phyloP scores from a whole-genome alignment of 2,888 invertebrate species.

The Oegoconia quadripuncta region DNA sequence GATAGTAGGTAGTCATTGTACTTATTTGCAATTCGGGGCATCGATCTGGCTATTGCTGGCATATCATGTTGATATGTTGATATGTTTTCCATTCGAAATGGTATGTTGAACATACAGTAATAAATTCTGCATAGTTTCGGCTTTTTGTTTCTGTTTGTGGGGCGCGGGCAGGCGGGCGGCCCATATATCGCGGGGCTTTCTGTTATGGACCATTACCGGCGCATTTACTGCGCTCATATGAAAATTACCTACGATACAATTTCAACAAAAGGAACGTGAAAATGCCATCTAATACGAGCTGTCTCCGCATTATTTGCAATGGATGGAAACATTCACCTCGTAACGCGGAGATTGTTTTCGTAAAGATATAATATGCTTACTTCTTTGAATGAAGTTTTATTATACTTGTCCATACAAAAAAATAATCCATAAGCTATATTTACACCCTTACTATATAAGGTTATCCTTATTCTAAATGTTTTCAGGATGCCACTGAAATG shows the following conservation, averaged over 20 bases:
- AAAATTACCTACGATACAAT: constrained; percentile 55
- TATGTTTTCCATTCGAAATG: constrained; percentile 34
- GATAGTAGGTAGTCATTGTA: too few relatives aligned
- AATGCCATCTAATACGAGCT: constrained; percentile 28
- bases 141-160: constrained; percentile 46
- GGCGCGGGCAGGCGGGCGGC: constrained; percentile 25
- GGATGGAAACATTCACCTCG: constrained; percentile 5
- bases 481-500: too few relatives aligned
- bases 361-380: too few relatives aligned
- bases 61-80: too few relatives aligned
- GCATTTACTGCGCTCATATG: constrained; percentile 57
- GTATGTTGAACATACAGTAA: constrained; percentile 43
- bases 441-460: too few relatives aligned
- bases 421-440: too few relatives aligned
- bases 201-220: constrained; percentile 62
- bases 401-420: too few relatives aligned
- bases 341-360: constrained; percentile 4
- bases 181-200: constrained; percentile 57
- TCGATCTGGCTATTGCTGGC: too few relatives aligned
- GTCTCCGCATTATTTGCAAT: constrained; percentile 25
- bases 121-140: constrained; percentile 49
- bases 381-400: too few relatives aligned
- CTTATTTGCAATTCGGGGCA: too few relatives aligned
- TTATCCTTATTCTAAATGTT: too few relatives aligned
- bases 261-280: constrained; percentile 41